Evolutionary conservation across 2,888 invertebrate species (phyloP).

Genomic region (Cephus rjabovi): DNA sequence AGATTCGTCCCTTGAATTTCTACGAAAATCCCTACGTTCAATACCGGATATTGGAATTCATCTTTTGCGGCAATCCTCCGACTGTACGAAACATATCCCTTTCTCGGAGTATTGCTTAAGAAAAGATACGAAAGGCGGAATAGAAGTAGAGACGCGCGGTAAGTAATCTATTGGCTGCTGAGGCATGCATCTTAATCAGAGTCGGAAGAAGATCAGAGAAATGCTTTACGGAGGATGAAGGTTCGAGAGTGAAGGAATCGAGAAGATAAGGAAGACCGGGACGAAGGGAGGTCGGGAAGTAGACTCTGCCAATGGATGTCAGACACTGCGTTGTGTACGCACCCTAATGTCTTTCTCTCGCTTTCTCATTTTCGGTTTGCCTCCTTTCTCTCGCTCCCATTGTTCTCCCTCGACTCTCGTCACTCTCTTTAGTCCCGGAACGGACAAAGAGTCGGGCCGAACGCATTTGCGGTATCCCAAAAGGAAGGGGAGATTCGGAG

Average conservation of each 20-base stretch:
- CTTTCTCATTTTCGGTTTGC: too few species aligned
- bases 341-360: not conserved
- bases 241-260: too few species aligned
- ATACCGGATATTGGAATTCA: slow-evolving; percentile 45
- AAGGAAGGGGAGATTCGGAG: slow-evolving; percentile 39
- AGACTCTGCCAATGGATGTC: not conserved
- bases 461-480: slow-evolving; percentile 42
- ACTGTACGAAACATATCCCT: too few species aligned
- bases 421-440: not conserved
- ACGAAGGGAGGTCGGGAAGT: not conserved
- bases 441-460: slow-evolving; percentile 24
- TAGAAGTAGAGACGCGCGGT: too few species aligned
- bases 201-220: not conserved
- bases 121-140: not conserved
- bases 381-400: slow-evolving; percentile 14
- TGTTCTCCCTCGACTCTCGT: slow-evolving; percentile 6
- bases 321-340: not conserved
- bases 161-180: too few species aligned
- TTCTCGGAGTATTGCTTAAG: not conserved
- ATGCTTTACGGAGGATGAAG: not conserved
- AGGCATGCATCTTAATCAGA: too few species aligned
- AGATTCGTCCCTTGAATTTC: slow-evolving; percentile 2
- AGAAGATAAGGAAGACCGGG: not conserved
- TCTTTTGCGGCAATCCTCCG: slow-evolving; percentile 28
- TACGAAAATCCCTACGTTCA: slow-evolving; percentile 35